Conservation (phyloP, 2,888 invertebrate species). For the Cephus nigrinus region DNA sequence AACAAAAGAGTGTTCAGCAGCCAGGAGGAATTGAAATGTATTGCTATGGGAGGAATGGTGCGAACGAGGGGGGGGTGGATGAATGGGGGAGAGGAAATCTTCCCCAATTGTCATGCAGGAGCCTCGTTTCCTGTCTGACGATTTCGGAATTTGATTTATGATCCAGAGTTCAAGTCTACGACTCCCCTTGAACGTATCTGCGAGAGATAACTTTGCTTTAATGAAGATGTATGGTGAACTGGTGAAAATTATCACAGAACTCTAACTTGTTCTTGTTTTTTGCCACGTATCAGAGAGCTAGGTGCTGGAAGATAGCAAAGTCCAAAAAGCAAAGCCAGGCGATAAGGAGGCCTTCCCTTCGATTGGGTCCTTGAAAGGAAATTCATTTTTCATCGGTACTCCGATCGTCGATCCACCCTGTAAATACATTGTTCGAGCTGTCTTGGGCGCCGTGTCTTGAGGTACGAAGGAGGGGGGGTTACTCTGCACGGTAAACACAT, state of each 20-base stretch:
- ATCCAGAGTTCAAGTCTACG: constrained; percentile 29
- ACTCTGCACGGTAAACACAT: constrained; percentile 30
- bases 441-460: not conserved
- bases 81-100: not conserved
- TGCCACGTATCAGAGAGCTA: constrained; percentile 4
- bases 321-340: not conserved
- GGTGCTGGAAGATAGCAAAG: not conserved
- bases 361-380: not conserved
- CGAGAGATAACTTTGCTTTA: constrained; percentile 37
- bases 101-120: constrained; percentile 42
- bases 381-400: not conserved
- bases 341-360: not conserved
- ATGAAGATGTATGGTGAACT: constrained; percentile 47
- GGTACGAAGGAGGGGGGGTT: constrained; percentile 36
- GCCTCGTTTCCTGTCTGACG: constrained; percentile 45
- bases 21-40: not conserved
- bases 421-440: not conserved
- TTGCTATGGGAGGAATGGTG: not conserved
- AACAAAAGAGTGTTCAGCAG: not conserved
- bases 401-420: not conserved
- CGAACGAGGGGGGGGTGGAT: not conserved
- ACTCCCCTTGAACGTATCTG: constrained; percentile 25
- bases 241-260: constrained; percentile 34
- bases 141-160: constrained; percentile 58
- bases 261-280: constrained; percentile 16